Evolutionary conservation across 2,888 invertebrate genomes (phyloP), one percentile per base, ranked within the genome.

Genomic region (Chloromyia formosa): DNA sequence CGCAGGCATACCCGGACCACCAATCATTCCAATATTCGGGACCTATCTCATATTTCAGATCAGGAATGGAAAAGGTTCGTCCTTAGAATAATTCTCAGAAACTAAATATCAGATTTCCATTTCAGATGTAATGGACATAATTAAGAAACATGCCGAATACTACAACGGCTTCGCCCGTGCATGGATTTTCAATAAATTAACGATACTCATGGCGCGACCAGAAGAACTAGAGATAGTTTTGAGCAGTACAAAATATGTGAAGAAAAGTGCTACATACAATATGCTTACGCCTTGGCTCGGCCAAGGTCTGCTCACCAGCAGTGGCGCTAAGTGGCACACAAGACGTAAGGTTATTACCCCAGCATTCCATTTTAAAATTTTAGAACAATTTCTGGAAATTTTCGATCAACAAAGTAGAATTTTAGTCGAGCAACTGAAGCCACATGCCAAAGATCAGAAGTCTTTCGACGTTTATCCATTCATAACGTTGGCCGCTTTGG

Each of bases 321-420:
- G 81, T 23, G 84, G 82, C 42, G 78, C 82, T 0, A 88, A 88
- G 84, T 94, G 94, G 94, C 88, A 87, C 79, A 84, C 84, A 0
- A 87, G 91, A 22, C 87, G 94, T 35, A 92, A 91, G 83, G 88
- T 93, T 75, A 84, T 94, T 68, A 93, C 93, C 0, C 93, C 93
- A 1, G 89, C 93, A 0, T 94, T 94, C 82, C 94, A 94, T 82
- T 93, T 93, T 82, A 90, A 91, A 79, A 92, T 94, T 74, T 84
- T 94, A 61, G 90, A 92, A 80, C 89, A 91, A 78, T 94, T 93
- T 82, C 83, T 92, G 9, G 89, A 90, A 1, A 88, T 91, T 0
- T 93, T 93, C 81, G 89, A 92, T 80, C 88, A 88, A 76, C 90
- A 92, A 77, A 86, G 89, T 4, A 83, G 85, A 35, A 85, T 90